Conservation (phyloP, 2,888 invertebrate species). For the Leptopilina drosophilae region DNA sequence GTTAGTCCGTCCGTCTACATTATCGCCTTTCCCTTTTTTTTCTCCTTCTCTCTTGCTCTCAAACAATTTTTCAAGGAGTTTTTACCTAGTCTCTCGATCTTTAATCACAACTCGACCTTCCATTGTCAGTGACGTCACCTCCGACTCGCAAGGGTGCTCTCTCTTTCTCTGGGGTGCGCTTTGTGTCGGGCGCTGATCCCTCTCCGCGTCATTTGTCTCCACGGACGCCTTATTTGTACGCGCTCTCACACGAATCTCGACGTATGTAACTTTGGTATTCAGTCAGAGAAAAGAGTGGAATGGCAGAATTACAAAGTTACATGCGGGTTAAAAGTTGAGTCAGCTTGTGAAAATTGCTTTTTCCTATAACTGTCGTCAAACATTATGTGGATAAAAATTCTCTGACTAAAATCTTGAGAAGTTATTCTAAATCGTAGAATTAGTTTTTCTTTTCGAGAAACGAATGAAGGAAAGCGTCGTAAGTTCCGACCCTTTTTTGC, state of each 20-base stretch:
- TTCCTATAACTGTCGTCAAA: not conserved
- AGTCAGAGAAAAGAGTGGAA: not conserved
- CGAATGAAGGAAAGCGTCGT: too few relatives aligned
- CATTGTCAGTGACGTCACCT: conserved; percentile 76
- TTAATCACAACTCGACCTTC: conserved; percentile 76
- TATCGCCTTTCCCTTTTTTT: conserved; percentile 44
- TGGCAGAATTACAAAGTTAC: conserved; percentile 24
- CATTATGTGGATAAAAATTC: not conserved
- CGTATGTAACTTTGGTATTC: conserved; percentile 33
- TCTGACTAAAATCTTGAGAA: too few relatives aligned
- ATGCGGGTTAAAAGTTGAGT: conserved; percentile 34
- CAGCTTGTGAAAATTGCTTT: conserved; percentile 30
- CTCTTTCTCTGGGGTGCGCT: conserved; percentile 60
- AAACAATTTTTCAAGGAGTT: conserved; percentile 71
- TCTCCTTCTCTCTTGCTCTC: conserved; percentile 40
- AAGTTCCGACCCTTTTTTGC: conserved; percentile 44
- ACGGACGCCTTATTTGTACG: conserved; percentile 71
- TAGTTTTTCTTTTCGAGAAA: too few relatives aligned
- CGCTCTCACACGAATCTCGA: conserved; percentile 49
- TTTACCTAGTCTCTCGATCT: conserved; percentile 75
- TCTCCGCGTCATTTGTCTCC: conserved; percentile 73
- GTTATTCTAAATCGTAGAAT: too few relatives aligned
- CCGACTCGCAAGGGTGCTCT: conserved; percentile 69
- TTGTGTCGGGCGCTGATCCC: conserved; percentile 70
- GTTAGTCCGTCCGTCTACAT: conserved; percentile 52